A percentile compares a stretch with the other conserved stretches of the same genome.
Evolutionary conservation across 64 coral and sea anemone genomes (phyloP).

Genomic region (Actinia equina): DNA sequence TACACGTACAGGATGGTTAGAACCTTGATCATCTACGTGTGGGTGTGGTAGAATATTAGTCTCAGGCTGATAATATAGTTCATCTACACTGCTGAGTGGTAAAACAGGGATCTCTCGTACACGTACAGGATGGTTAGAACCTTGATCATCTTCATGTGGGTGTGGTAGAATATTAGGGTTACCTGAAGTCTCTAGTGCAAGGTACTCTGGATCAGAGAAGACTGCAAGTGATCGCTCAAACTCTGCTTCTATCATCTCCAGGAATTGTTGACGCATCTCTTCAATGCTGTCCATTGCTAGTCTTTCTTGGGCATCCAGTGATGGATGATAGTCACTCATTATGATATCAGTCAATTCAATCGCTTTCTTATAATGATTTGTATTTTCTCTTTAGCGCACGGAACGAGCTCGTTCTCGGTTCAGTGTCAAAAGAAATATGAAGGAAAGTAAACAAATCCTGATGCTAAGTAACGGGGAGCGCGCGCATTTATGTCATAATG

Average conservation of each 20-base stretch:
- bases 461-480: slow-evolving; percentile 14
- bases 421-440: slow-evolving; percentile 16
- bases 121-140: neutral
- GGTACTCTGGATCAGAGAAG: neutral
- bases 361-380: neutral
- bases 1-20: neutral
- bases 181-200: neutral
- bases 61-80: neutral
- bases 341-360: neutral
- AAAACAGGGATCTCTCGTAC: neutral
- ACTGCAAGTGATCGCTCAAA: neutral
- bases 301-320: neutral
- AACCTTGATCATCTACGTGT: neutral
- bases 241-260: neutral
- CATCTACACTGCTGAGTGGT: neutral
- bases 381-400: neutral
- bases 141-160: neutral
- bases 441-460: neutral
- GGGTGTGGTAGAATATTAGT: neutral
- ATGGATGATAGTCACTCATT: neutral
- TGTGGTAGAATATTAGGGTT: neutral
- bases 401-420: slow-evolving; percentile 8
- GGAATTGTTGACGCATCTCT: neutral
- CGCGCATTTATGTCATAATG: neutral
- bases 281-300: neutral